Evolutionary conservation across 53 echinoderm and acorn worm species (phyloP).

Genomic region (Echinarachnius parma): DNA sequence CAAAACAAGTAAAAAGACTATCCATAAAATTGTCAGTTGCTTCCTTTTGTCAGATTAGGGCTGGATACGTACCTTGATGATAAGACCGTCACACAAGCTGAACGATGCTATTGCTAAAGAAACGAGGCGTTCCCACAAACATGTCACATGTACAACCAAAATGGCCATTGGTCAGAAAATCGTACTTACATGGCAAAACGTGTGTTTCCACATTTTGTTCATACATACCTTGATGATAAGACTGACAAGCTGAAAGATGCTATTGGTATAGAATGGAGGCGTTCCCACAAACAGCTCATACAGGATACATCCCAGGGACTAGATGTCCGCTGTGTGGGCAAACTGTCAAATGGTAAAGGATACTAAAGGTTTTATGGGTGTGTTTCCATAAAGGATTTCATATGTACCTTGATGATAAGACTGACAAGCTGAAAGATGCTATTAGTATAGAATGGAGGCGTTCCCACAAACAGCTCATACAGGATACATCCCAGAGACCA

Average conservation of each 20-base stretch:
- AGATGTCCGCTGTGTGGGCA: constrained; percentile 97
- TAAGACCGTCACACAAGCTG: too few species aligned
- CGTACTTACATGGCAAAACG: too few species aligned
- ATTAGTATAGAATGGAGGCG: constrained; percentile 98
- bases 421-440: constrained; percentile 99
- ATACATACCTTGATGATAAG: constrained; percentile 99
- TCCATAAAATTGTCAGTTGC: too few species aligned
- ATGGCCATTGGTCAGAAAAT: too few species aligned
- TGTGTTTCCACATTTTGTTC: too few species aligned
- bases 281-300: constrained; percentile 98
- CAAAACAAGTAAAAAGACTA: too few species aligned
- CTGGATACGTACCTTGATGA: too few species aligned
- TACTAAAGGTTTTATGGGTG: too few species aligned
- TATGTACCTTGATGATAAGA: constrained; percentile 97
- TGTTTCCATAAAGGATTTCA: too few species aligned
- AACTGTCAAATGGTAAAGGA: constrained; percentile 90
- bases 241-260: constrained; percentile 97
- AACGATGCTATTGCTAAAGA: too few species aligned
- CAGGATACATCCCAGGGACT: constrained; percentile 95
- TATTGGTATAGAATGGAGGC: constrained; percentile 98
- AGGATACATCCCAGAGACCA: constrained; percentile 98
- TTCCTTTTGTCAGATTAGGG: too few species aligned
- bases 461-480: constrained; percentile 95
- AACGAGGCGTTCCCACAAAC: constrained; percentile 96
- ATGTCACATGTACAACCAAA: too few species aligned